Base-by-base conservation (phyloP, 2,797 vertebrate species). In the Peromyscus attwateri region DNA sequence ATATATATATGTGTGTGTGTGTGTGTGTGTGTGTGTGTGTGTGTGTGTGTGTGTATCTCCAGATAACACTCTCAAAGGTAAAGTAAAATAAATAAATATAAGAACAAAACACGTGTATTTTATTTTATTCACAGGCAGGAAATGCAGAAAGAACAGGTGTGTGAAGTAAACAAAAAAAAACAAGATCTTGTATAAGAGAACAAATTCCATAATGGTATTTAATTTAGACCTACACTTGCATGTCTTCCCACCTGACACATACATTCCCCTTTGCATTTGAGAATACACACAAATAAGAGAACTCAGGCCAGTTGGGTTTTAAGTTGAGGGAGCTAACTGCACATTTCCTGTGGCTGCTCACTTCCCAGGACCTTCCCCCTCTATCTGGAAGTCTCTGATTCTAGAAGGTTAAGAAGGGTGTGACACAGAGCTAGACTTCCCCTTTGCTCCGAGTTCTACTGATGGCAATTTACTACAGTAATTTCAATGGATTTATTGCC, bases 401-500 rank as follows among this genome's bases (percentile, higher is more conserved):
- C 46, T 82, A 13, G 9, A 10, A 89, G 37, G 5, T 57, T 83
- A n/a, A 83, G 16, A 2, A 77, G 70, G 3, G 6, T 71, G 34
- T 3, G 1, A 31, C 13, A 88, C 19, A 90, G 62, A 64, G 52
- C 1, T 17, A 49, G 23, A 2, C 21, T 57, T 83, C 68, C 34
- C 12, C 34, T 85, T 96, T 83, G n/a, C 71, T 89, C 21, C 29
- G 17, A 81, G 46, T 60, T 64, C 84, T 73, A 71, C 34, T 43
- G 29, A 31, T 29, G 5, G 4, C 77, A 27, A 82, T 94, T 96
- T 81, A 89, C 55, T 76, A 71, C 43, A 85, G 4, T 43, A 31
- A 79, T 23, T n/a, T 93, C 75, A 87, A 6, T 80, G 31, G 92
- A 94, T 68, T 95, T 64, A 89, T 16, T 2, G 46, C 55, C 52